phyloP scores from a whole-genome alignment of 2,797 vertebrate genomes.

The Rachycentron canadum region DNA sequence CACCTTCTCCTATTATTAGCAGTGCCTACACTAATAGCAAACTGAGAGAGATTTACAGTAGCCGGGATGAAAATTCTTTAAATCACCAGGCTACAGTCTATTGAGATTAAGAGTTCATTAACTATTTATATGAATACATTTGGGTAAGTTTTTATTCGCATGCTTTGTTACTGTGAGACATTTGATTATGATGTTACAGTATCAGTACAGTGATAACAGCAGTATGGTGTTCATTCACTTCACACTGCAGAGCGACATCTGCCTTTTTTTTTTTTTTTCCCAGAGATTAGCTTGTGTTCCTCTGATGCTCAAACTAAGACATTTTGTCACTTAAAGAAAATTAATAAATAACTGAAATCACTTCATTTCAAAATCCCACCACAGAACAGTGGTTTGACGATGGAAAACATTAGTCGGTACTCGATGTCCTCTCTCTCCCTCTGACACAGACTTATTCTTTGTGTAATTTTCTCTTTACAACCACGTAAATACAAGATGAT shows the following conservation, averaged over 20 bases:
- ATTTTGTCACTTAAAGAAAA: constrained; percentile 27
- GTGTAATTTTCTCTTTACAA: constrained; percentile 56
- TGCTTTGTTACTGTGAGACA: constrained; percentile 37
- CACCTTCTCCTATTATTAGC: constrained; percentile 73
- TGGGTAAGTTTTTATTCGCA: constrained; percentile 30
- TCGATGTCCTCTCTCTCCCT: constrained; percentile 34
- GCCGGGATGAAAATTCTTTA: constrained; percentile 10
- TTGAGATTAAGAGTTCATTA: constrained; percentile 42
- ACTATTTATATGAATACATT: constrained; percentile 59
- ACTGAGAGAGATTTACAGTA: constrained; percentile 33
- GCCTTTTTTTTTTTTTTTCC: not conserved
- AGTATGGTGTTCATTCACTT: not conserved
- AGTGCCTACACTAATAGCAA: constrained; percentile 26
- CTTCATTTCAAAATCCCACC: constrained; percentile 43
- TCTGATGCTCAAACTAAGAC: constrained; percentile 29
- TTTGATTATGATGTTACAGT: constrained; percentile 35
- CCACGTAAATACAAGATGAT: constrained; percentile 68
- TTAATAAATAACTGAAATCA: not conserved
- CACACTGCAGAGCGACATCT: constrained; percentile 35
- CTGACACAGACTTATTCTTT: constrained; percentile 49
- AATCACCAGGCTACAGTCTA: constrained; percentile 25
- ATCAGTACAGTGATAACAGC: constrained; percentile 43
- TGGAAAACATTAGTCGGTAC: constrained; percentile 18
- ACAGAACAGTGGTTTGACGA: constrained; percentile 20
- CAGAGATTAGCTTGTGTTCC: constrained; percentile 37